These are phyloP conservation scores for Bugulina stolonifera DNA, from an alignment of 2,888 invertebrate genomes.

Conservation along the genomic window DNA sequence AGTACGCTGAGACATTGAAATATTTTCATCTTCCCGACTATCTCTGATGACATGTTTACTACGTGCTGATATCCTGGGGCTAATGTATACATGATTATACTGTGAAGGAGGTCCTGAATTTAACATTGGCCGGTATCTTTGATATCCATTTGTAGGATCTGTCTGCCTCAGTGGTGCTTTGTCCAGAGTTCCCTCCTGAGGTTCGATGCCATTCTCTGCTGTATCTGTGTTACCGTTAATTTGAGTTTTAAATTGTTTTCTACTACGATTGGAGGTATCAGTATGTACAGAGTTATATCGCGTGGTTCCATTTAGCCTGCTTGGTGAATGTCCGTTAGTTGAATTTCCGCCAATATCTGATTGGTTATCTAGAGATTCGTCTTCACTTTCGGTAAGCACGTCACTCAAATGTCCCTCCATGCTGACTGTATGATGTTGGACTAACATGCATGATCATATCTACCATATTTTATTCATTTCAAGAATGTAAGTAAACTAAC, in stretches of 20 bases:
- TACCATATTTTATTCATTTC: neutral
- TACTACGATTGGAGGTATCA: too few species aligned
- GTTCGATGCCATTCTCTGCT: neutral
- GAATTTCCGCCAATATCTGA: neutral
- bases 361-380: neutral
- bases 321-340: neutral
- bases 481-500: neutral
- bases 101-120: neutral
- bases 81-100: neutral
- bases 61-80: conserved; percentile 16
- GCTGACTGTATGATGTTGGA: neutral
- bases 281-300: too few species aligned
- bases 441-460: neutral
- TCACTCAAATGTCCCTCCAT: neutral
- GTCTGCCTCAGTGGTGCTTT: neutral
- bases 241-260: neutral
- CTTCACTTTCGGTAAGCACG: neutral
- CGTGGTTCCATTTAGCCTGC: neutral
- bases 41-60: conserved; percentile 21
- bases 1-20: neutral
- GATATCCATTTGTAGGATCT: neutral
- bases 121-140: neutral
- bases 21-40: conserved; percentile 18
- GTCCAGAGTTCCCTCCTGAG: neutral
- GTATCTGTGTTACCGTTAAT: neutral